Evolutionary conservation across 2,888 invertebrate genomes (phyloP), one percentile per base, ranked within the genome.

Genomic region (Rhamnusium bicolor): DNA sequence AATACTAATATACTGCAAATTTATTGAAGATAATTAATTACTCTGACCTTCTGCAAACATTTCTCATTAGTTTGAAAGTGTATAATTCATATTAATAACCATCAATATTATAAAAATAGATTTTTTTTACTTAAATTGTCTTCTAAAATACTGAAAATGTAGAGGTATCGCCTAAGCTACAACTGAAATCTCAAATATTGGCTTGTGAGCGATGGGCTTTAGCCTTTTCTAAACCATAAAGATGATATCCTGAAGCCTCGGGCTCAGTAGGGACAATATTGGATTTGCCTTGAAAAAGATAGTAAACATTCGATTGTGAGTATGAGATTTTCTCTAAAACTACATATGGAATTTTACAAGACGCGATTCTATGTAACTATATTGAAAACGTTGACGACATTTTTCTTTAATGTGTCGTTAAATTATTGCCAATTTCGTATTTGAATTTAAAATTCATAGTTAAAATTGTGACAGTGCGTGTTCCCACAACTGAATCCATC

Each of bases 221-320:
- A 58, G 58, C 65, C 54, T 71, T 56, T 67, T 72, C 78, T 66
- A 69, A 76, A 80, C 80, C 72, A 79, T 81, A 78, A 80, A 80
- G 79, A 80, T 79, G 74, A 80, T 81, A 81, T 81, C 77, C 75
- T 68, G 49, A 46, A 71, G 69, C 72, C 63, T 40, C 14, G 72
- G 74, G 72, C 69, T 72, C 61, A 72, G 58, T 72, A 49, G 63
- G 78, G 69, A 78, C 74, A 76, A 76, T 78, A 78, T 78, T 78
- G 74, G 78, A 78, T 78, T 76, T 76, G 66, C 71, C 74, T 76
- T 71, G 71, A 69, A 73, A 74, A 75, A 74, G 76, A 78, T 76
- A 71, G 75, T 74, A 72, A 78, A 74, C 70, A 75, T 75, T 61
- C 75, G 73, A 77, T 78, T 78, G 76, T 72, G 71, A 73, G 68